Conservation (phyloP, 2,888 invertebrate species). For the Amaurobius ferox region DNA sequence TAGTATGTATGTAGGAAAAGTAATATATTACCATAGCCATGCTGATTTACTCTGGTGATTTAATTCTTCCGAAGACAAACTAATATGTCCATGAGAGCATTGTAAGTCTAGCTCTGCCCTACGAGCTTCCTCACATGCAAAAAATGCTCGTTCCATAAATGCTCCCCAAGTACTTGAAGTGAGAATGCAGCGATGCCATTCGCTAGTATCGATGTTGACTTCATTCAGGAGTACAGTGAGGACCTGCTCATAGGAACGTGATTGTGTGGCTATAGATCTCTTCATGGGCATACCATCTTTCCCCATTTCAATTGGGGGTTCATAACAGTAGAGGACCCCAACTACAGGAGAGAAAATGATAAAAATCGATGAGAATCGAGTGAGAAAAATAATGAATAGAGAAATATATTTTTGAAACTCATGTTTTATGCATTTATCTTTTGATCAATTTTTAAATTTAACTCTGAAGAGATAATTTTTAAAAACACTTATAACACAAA, state of each 20-base stretch:
- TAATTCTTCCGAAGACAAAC: conserved; percentile 44
- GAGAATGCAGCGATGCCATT: conserved; percentile 63
- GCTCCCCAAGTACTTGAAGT: conserved; percentile 49
- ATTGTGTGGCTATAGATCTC: conserved; percentile 51
- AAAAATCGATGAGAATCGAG: too few species aligned
- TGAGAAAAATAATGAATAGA: too few species aligned
- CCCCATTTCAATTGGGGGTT: conserved; percentile 61
- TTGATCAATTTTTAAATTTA: too few species aligned
- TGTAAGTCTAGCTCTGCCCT: conserved; percentile 51
- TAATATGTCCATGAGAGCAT: conserved; percentile 35
- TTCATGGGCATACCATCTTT: conserved; percentile 65
- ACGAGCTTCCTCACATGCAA: conserved; percentile 55
- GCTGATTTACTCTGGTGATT: conserved; percentile 29
- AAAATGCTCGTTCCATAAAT: conserved; percentile 64
- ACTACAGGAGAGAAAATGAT: conserved; percentile 29
- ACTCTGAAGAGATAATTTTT: too few species aligned
- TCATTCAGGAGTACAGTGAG: conserved; percentile 50
- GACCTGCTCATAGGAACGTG: conserved; percentile 55
- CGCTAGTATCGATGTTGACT: conserved; percentile 59
- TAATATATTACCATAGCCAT: conserved; percentile 54
- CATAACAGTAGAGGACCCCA: conserved; percentile 63
- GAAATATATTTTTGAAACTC: too few species aligned
- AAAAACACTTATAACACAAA: too few species aligned
- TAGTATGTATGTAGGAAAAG: too few species aligned
- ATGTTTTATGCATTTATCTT: too few species aligned